Evolutionary conservation across 2,888 invertebrate genomes (phyloP).

Genomic region (Clusia tigrina): DNA sequence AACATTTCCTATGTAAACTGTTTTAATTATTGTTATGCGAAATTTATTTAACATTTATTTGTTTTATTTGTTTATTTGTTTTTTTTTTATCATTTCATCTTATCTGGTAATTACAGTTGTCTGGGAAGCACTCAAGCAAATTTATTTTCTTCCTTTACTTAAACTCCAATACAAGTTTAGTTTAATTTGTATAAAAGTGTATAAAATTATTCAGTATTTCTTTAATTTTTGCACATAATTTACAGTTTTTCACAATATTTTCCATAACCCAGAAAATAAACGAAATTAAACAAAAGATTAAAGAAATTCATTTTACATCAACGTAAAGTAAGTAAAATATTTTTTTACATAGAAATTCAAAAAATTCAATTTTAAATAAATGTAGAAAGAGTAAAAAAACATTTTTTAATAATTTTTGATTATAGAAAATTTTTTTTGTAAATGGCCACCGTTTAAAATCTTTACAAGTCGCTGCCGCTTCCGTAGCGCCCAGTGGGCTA

Average conservation of each 20-base stretch:
- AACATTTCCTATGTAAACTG: too few species aligned
- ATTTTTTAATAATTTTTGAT: slow-evolving; percentile 16
- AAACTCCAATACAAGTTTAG: too few species aligned
- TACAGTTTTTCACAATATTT: slow-evolving; percentile 13
- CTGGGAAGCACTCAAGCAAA: slow-evolving; percentile 21
- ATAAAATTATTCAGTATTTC: slow-evolving; percentile 8
- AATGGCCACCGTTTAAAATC: slow-evolving; percentile 40
- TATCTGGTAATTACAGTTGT: slow-evolving; percentile 27
- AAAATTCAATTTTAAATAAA: slow-evolving; percentile 22
- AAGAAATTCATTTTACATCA: slow-evolving; percentile 23
- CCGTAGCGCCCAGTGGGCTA: slow-evolving; percentile 33
- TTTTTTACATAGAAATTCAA: slow-evolving; percentile 26
- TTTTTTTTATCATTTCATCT: too few species aligned
- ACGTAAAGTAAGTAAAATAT: slow-evolving; percentile 5
- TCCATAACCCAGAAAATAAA: slow-evolving; percentile 37
- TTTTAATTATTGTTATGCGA: background rate
- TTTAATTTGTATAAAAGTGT: background rate
- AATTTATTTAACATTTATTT: background rate
- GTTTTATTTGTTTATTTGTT: background rate
- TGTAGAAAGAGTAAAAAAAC: too few species aligned
- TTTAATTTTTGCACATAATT: slow-evolving; percentile 18
- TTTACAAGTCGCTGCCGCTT: slow-evolving; percentile 3
- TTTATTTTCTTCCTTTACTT: slow-evolving; percentile 11
- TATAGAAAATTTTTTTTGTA: slow-evolving; percentile 23
- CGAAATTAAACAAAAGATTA: slow-evolving; percentile 32